Evolutionary conservation across 2,797 vertebrate species (phyloP).

Genomic region (Allenopithecus nigroviridis): DNA sequence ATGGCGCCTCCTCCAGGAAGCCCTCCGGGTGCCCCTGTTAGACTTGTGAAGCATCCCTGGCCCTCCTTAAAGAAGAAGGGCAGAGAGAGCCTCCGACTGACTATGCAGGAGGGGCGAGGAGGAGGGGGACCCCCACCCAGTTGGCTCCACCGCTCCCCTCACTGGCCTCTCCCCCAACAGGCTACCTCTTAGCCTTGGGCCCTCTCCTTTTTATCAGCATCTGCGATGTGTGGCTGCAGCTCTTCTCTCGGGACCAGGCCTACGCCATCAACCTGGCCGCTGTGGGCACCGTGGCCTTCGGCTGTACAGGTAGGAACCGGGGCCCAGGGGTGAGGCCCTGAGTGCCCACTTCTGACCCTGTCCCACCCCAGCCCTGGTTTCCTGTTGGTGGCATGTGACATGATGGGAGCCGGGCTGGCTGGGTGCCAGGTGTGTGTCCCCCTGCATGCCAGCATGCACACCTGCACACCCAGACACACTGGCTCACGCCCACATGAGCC

Average conservation of each 20-base stretch:
- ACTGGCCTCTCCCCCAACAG: conserved; percentile 78
- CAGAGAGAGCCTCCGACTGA: not conserved
- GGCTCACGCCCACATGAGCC: no score
- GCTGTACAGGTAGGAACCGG: conserved; percentile 93
- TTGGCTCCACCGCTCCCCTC: accelerated
- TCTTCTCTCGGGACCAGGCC: conserved; percentile 91
- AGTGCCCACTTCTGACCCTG: not conserved
- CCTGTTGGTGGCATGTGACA: accelerated
- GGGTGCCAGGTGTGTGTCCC: not conserved
- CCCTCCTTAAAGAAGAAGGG: not conserved
- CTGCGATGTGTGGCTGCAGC: conserved; percentile 95
- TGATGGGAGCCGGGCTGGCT: accelerated
- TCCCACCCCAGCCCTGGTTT: accelerated
- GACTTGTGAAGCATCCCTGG: not conserved
- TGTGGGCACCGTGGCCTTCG: conserved; percentile 96
- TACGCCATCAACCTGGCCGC: conserved; percentile 94
- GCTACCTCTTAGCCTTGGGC: conserved; percentile 94
- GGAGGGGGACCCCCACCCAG: not conserved
- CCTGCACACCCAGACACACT: no score
- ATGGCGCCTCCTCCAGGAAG: not conserved
- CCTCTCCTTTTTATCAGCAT: conserved; percentile 95
- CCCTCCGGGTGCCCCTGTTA: not conserved
- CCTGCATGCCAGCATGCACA: accelerated
- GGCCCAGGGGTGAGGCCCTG: accelerated
- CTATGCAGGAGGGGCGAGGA: accelerated